Evolutionary conservation across 2,113 vertebrate genomes (phyloP).

Genomic region (Aegithalos caudatus): DNA sequence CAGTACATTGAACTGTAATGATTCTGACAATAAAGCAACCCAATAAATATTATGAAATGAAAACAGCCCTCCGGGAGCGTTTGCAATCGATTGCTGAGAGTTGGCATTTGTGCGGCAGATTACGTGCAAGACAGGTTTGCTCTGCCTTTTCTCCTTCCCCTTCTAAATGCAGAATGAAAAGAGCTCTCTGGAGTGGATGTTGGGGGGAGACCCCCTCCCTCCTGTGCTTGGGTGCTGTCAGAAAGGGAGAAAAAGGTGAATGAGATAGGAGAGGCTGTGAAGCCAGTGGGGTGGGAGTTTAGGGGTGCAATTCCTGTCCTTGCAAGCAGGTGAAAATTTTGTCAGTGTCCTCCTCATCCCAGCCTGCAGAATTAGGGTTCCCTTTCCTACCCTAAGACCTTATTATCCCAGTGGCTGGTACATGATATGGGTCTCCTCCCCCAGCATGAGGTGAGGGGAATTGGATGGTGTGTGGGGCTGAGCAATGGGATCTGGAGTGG

Average conservation of each 20-base stretch:
- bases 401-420: not conserved
- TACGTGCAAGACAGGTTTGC: not conserved
- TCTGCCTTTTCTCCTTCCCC: constrained; percentile 41
- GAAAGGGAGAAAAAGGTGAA: not conserved
- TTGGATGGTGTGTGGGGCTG: not conserved
- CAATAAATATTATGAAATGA: constrained; percentile 74
- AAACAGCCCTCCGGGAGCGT: constrained; percentile 67
- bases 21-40: constrained; percentile 74
- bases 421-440: rapidly evolving
- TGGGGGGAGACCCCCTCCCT: not conserved
- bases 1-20: constrained; percentile 72
- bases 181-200: not conserved
- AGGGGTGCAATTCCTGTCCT: not conserved
- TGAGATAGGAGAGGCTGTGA: not conserved
- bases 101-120: constrained; percentile 51
- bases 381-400: not conserved
- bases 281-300: not conserved
- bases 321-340: not conserved
- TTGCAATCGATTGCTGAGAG: constrained; percentile 57
- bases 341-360: not conserved
- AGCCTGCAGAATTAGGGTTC: not conserved
- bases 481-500: not conserved
- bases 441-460: rapidly evolving
- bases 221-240: not conserved
- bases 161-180: constrained; percentile 41